phyloP scores from a whole-genome alignment of 2,888 invertebrate genomes.

The Epinotia nisella region DNA sequence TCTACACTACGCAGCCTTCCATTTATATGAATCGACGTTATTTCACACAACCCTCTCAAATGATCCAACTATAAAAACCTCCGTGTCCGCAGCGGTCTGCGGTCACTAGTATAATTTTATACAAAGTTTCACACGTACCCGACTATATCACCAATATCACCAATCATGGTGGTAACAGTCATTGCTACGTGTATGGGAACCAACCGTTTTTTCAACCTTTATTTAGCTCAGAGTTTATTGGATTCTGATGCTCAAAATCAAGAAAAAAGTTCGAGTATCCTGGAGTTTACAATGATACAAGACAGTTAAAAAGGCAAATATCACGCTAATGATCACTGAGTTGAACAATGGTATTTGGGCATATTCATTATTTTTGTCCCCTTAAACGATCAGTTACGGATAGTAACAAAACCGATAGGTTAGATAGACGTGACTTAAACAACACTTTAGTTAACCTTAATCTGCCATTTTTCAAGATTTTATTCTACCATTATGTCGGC shows the following conservation, averaged over 20 bases:
- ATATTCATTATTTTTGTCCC: too few relatives aligned
- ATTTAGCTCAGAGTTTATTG: slow-evolving; percentile 1
- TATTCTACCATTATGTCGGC: too few relatives aligned
- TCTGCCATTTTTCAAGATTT: too few relatives aligned
- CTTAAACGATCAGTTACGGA: too few relatives aligned
- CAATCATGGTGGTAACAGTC: neutral
- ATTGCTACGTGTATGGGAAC: slow-evolving; percentile 28
- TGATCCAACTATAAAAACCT: slow-evolving; percentile 4
- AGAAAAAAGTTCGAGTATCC: too few relatives aligned
- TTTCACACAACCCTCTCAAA: slow-evolving; percentile 12
- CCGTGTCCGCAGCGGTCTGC: slow-evolving; percentile 23
- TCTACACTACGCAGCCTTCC: neutral
- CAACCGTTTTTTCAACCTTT: slow-evolving; percentile 11
- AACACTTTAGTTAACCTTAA: too few relatives aligned
- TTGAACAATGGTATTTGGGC: too few relatives aligned
- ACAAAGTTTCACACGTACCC: slow-evolving; percentile 35
- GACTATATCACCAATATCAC: neutral
- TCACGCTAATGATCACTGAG: too few relatives aligned
- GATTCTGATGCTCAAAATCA: neutral
- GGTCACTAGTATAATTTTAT: slow-evolving; percentile 25
- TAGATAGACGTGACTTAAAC: too few relatives aligned
- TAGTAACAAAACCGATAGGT: too few relatives aligned
- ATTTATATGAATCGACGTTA: neutral
- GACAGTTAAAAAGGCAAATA: too few relatives aligned
- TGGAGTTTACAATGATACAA: too few relatives aligned